Evolutionary conservation across 2,113 vertebrate species (phyloP), one percentile per base, ranked within the genome.

Genomic region (Ardeotis arabs): DNA sequence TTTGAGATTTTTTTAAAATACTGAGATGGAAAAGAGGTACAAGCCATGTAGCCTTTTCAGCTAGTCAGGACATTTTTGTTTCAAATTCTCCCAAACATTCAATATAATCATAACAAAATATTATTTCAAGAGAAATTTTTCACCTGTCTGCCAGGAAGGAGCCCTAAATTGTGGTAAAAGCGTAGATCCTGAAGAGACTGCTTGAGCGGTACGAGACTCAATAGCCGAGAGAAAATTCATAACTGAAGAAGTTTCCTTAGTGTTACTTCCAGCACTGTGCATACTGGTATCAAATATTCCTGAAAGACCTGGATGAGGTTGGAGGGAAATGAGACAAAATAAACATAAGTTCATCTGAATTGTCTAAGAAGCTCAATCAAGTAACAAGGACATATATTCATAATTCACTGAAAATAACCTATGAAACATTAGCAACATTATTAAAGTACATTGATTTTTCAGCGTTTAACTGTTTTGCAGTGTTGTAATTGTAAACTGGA

Each of bases 201-300:
- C 97, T 98, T 99, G 99, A 97, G 98, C 98, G 85, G 98, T 98
- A 97, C 98, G 98, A 59, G 99, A 98, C 96, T 99, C 99, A 91
- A 99, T 98, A 96, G 99, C 97, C 97, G 99, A 98, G 76, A 99
- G 98, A 98, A 99, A 99, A 98, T 98, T 99, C 99, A 99, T 99
- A 96, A 99, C 98, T 84, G 99, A 99, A 91, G 98, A 99, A 89
- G 98, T 98, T 97, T 99, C 99, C 96, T 99, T 98, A 98, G 98
- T 98, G 98, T 98, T 99, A 95, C 97, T 98, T 97, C 97, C 98
- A 90, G 98, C 97, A 97, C 95, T 98, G 94, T 98, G 98, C 89
- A 98, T 97, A 97, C 97, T 97, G 79, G 97, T 96, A 97, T 99
- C 99, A 98, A 99, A 99, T 76, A 99, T 97, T 98, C 98, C 98